Conservation (phyloP, 2,888 invertebrate genomes). For the Athalia rosae region DNA sequence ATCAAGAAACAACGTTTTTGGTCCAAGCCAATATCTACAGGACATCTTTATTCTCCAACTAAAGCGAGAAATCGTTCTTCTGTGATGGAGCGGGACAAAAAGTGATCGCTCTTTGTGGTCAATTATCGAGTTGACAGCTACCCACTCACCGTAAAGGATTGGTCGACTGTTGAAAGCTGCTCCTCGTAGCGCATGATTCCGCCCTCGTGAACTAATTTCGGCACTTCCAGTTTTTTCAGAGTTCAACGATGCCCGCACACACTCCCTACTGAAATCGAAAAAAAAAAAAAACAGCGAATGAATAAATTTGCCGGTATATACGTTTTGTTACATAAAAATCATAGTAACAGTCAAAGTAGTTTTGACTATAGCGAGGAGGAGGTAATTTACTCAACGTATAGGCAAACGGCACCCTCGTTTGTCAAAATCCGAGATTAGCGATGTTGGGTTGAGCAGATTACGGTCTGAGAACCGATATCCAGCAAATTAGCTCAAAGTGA, state of each 20-base stretch:
- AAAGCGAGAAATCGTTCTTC: conserved; percentile 39
- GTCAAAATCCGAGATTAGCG: conserved; percentile 35
- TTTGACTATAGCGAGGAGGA: neutral
- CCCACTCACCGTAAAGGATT: conserved; percentile 34
- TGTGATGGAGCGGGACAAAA: neutral
- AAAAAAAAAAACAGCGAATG: neutral
- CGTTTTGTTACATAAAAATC: no score
- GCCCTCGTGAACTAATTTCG: neutral
- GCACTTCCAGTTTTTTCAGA: neutral
- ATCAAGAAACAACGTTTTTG: neutral
- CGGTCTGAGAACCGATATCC: conserved; percentile 9
- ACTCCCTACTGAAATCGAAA: neutral
- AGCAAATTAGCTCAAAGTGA: conserved; percentile 43
- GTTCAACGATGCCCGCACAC: neutral
- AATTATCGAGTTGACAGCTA: conserved; percentile 40
- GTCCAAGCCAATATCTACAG: neutral
- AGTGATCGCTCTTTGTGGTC: conserved; percentile 12
- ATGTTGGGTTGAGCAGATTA: conserved; percentile 29
- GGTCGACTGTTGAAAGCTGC: neutral
- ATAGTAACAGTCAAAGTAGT: neutral
- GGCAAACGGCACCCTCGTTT: conserved; percentile 31
- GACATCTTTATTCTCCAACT: conserved; percentile 23
- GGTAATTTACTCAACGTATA: neutral
- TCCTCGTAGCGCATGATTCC: no score
- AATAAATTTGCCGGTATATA: no score